Evolutionary conservation across 2,888 invertebrate genomes (phyloP), one percentile per base, ranked within the genome.

Genomic region (Cosmopolites sordidus): DNA sequence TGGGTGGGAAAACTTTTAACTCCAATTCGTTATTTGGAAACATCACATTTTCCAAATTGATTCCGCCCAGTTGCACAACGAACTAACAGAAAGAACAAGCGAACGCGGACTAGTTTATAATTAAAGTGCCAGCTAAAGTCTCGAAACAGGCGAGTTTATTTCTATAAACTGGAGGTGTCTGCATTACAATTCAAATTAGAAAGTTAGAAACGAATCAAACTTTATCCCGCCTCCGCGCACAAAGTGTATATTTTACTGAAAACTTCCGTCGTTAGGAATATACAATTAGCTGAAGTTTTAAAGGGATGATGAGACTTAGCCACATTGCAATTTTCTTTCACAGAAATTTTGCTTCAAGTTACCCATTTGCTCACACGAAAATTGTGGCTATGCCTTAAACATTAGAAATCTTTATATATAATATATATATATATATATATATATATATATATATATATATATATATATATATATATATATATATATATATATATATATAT

Each of bases 181-280:
- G 48, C 50, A 50, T 54, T 57, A 57, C 57, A 57, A 57, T 57
- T 57, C 57, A 57, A 57, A 57, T 57, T 57, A 54, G 40, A 57
- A 54, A 57, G 57, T 57, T 57, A 41, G 57, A 51, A 57, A 57
- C 48, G 57, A 57, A 57, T 57, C 57, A 57, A 57, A 57, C 57
- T 57, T 57, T 49, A 48, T 33, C 12, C 33, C 8, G n/a, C 3
- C 12, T 33, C 33, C 12, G 33, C 22, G 49, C 50, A 45, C 46
- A 45, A 49, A 43, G 49, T 56, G 56, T 56, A 56, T 56, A 56
- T 56, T 53, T 56, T 56, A 48, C 43, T 18, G 40, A 16, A 49
- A 56, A 56, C 53, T 56, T 56, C 53, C 56, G 53, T 56, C 56
- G 53, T 56, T 56, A 56, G 46, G 53, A 56, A 56, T 53, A 56